These are phyloP conservation scores for Porites cylindrica DNA, from an alignment of 92 coral and sea anemone species.

Conservation along the genomic window DNA sequence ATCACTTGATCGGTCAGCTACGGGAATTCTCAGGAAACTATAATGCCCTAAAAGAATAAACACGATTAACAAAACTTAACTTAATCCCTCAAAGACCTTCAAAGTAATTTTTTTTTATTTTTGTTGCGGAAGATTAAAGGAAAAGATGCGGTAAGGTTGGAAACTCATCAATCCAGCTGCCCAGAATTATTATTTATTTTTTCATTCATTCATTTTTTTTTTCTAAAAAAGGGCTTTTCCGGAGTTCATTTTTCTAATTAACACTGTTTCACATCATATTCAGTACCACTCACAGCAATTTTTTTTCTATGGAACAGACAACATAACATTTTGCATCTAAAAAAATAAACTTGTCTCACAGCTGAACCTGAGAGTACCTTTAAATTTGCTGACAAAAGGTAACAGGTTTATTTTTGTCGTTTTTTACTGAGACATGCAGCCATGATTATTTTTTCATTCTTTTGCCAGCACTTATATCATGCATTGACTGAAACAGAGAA, in stretches of 20 bases:
- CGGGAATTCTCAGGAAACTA: constrained; percentile 27
- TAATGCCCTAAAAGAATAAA: background rate
- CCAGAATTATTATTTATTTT: background rate
- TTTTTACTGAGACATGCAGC: background rate
- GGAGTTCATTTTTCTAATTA: constrained; percentile 51
- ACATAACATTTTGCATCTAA: background rate
- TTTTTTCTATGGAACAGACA: background rate
- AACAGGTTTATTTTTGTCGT: too few relatives aligned
- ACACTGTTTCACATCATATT: constrained; percentile 36
- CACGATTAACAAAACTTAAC: constrained; percentile 25
- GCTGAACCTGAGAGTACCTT: too few relatives aligned
- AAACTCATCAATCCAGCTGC: constrained; percentile 12
- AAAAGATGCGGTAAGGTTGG: constrained; percentile 9
- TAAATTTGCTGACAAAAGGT: too few relatives aligned
- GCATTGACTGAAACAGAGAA: background rate
- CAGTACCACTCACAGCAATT: background rate
- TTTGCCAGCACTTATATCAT: background rate
- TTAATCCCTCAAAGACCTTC: constrained; percentile 20
- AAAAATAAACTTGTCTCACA: background rate
- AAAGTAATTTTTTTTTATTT: constrained; percentile 29
- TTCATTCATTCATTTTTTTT: background rate
- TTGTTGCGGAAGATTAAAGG: constrained; percentile 19
- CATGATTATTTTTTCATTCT: background rate
- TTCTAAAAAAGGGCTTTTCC: constrained; percentile 8
- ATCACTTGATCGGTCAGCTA: constrained; percentile 11